These are phyloP conservation scores for Scomberomorus guttatus DNA, from an alignment of 2,797 vertebrate species.

Conservation along the genomic window DNA sequence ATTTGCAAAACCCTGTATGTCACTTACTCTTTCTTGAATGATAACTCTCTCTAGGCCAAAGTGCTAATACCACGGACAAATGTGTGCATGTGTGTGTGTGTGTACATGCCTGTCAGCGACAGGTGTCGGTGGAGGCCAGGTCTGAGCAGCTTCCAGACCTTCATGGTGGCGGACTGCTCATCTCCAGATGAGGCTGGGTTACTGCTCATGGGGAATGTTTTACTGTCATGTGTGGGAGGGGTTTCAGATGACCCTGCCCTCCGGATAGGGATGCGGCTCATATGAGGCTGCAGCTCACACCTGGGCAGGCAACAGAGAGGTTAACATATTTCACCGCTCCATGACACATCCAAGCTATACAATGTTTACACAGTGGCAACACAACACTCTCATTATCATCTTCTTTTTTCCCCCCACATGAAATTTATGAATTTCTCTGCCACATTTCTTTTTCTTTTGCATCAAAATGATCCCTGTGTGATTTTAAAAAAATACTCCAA, in stretches of 20 bases:
- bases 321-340: conserved; percentile 5
- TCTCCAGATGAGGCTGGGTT: conserved; percentile 35
- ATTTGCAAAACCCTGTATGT: background rate
- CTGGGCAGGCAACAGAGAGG: conserved; percentile 57
- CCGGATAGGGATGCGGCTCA: conserved; percentile 84
- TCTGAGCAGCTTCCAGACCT: conserved; percentile 77
- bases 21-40: background rate
- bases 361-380: background rate
- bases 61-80: background rate
- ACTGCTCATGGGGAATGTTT: conserved; percentile 7
- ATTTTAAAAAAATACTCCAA: background rate
- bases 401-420: background rate
- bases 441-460: background rate
- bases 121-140: conserved; percentile 65
- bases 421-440: background rate
- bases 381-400: background rate
- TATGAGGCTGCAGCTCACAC: conserved; percentile 78
- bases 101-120: conserved; percentile 73
- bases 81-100: background rate
- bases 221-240: conserved; percentile 24
- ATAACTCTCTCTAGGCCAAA: background rate
- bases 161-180: conserved; percentile 62
- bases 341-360: accelerated
- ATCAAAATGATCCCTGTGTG: background rate
- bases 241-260: conserved; percentile 55